A percentile compares a stretch with the other conserved stretches of the same genome.
Evolutionary conservation across 2,888 invertebrate genomes (phyloP).

Genomic region (Plagodis dolabraria): DNA sequence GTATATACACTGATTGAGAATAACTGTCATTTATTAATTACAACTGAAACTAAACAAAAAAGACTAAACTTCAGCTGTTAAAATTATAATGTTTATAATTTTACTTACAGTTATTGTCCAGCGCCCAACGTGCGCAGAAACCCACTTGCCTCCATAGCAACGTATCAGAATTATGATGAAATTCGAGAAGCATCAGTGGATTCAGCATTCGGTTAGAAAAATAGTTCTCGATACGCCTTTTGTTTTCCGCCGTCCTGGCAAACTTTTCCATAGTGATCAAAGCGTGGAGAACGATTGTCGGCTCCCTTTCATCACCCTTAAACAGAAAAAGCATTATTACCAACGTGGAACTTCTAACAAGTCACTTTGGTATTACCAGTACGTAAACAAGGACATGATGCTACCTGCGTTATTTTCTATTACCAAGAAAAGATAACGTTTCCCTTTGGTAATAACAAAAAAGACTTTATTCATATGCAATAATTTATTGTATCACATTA

Average conservation of each 20-base stretch:
- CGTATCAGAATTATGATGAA: slow-evolving; percentile 85
- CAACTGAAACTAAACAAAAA: too few relatives aligned
- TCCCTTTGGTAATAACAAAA: too few relatives aligned
- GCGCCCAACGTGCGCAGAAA: slow-evolving; percentile 96
- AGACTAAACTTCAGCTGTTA: too few relatives aligned
- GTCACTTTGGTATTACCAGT: too few relatives aligned
- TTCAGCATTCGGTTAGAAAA: slow-evolving; percentile 85
- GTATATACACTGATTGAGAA: too few relatives aligned
- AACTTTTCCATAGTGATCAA: slow-evolving; percentile 96
- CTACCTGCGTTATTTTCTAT: too few relatives aligned
- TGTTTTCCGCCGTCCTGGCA: slow-evolving; percentile 96
- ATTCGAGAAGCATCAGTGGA: slow-evolving; percentile 89
- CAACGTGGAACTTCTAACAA: too few relatives aligned
- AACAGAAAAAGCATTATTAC: slow-evolving; percentile 18
- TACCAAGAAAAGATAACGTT: too few relatives aligned
- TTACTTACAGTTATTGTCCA: slow-evolving; percentile 91
- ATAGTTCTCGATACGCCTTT: slow-evolving; percentile 89
- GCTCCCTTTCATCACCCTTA: slow-evolving; percentile 79
- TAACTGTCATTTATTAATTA: too few relatives aligned
- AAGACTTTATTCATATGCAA: too few relatives aligned
- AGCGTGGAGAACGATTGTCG: slow-evolving; percentile 92
- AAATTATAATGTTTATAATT: background rate
- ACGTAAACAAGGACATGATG: too few relatives aligned
- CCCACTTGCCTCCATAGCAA: slow-evolving; percentile 93
- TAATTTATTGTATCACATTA: too few relatives aligned